Base-by-base conservation (phyloP, 2,888 invertebrate genomes). In the Caenorhabditis sp. region DNA sequence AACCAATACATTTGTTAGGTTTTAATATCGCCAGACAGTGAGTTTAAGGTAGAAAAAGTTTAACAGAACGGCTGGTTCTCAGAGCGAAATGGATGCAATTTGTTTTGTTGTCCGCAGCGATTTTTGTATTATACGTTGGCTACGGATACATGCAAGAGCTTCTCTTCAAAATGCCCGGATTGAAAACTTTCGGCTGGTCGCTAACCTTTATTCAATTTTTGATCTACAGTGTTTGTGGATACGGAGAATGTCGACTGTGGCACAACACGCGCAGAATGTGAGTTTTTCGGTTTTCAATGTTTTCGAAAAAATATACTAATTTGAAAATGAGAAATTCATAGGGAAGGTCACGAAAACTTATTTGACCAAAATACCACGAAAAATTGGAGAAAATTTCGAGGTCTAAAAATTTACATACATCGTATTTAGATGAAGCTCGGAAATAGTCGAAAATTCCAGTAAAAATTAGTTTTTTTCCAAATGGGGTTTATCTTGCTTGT, bases 131-230 rank as follows among this genome's bases (percentile, higher is more conserved):
- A 87, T 97, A 93, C 89, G 89, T 95, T 69, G 90, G 94, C 0
- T 96, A 96, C 90, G 96, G 95, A 62, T 96, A 94, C 89, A 81
- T 82, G 80, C 77, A 92, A 91, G 97, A 97, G 89, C 89, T 95
- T 55, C 94, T 97, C 87, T 97, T 96, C 88, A 92, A 93, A 0
- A 91, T 93, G n/a, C 92, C 93, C 24, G 95, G 94, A 54, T 94
- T 95, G 83, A 92, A 93, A 85, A 93, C 94, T 0, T 93, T 92
- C 86, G 95, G 95, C 57, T 93, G 95, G 92, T 95, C 94, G 88
- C 91, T 97, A 75, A 97, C 97, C 1, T 90, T 96, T 67, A 91
- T 95, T 19, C 96, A 97, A 89, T 97, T 97, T 90, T 91, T 92
- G 21, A 93, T 92, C 85, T 97, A 96, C 86, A 92, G 92, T 70